These are phyloP conservation scores for Diorhabda sublineata DNA, from an alignment of 1,140 invertebrate genomes.

Conservation along the genomic window DNA sequence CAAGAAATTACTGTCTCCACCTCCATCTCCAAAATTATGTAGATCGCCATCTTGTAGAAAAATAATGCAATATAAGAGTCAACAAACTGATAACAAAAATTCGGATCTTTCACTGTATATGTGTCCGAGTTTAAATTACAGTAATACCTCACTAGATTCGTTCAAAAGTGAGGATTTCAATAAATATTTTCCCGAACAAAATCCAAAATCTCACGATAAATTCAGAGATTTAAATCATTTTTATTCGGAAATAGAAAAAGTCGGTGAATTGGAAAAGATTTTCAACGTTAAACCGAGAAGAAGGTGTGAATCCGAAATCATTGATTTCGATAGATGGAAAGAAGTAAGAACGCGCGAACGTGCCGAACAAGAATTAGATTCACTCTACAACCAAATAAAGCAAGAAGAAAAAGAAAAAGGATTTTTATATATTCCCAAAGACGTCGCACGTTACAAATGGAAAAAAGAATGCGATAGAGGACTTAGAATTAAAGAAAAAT, in stretches of 20 bases:
- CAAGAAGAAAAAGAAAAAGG: constrained; percentile 77
- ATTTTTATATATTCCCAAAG: constrained; percentile 73
- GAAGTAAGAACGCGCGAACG: constrained; percentile 71
- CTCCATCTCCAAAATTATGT: constrained; percentile 50
- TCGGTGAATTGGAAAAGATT: constrained; percentile 74
- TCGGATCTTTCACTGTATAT: constrained; percentile 22
- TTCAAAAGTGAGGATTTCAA: constrained; percentile 55
- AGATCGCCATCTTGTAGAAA: constrained; percentile 63
- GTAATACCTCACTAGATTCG: constrained; percentile 36
- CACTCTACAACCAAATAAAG: constrained; percentile 73
- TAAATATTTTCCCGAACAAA: constrained; percentile 66
- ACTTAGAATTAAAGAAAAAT: constrained; percentile 77
- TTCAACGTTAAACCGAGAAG: constrained; percentile 65
- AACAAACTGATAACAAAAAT: constrained; percentile 35
- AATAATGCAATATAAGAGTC: constrained; percentile 50
- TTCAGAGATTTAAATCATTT: constrained; percentile 84
- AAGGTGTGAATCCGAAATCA: constrained; percentile 71
- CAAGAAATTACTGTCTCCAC: constrained; percentile 27
- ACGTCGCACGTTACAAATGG: constrained; percentile 63
- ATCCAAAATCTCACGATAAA: constrained; percentile 67
- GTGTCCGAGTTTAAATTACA: constrained; percentile 39
- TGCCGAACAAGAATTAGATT: constrained; percentile 75
- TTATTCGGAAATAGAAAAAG: constrained; percentile 79
- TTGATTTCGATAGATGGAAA: constrained; percentile 85
- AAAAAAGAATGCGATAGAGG: constrained; percentile 68